These are phyloP conservation scores for Sebastes umbrosus DNA, from an alignment of 2,797 vertebrate genomes.

Conservation along the genomic window DNA sequence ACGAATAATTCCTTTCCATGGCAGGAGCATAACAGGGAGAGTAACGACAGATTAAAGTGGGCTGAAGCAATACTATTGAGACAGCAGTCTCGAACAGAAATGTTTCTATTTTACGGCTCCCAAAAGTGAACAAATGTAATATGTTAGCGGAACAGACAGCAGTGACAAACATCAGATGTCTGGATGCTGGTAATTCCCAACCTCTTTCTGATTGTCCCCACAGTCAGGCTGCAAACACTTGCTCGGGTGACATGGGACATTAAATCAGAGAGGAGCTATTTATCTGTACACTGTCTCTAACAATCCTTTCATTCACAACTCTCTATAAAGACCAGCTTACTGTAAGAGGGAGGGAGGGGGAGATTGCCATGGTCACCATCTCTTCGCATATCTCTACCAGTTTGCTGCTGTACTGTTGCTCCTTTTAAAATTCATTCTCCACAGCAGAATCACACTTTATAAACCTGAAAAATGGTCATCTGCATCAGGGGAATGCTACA, in stretches of 20 bases:
- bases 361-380: conserved; percentile 39
- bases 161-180: conserved; percentile 44
- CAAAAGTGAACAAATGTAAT: conserved; percentile 56
- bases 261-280: conserved; percentile 45
- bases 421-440: conserved; percentile 20
- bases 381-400: conserved; percentile 6
- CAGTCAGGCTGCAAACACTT: conserved; percentile 53
- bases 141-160: conserved; percentile 28
- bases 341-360: background rate
- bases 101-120: conserved; percentile 48
- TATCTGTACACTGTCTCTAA: conserved; percentile 31
- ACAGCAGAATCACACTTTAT: background rate
- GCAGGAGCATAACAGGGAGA: conserved; percentile 29
- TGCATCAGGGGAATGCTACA: background rate
- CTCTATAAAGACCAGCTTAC: conserved; percentile 25
- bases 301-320: conserved; percentile 57
- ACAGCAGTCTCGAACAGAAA: conserved; percentile 11
- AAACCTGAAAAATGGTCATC: conserved; percentile 3
- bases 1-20: conserved; percentile 31
- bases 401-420: background rate
- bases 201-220: conserved; percentile 36
- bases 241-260: conserved; percentile 48
- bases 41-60: conserved; percentile 37
- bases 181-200: conserved; percentile 38
- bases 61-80: conserved; percentile 16